Base-by-base conservation (phyloP, 2,888 invertebrate species). In the Philonicus albiceps region DNA sequence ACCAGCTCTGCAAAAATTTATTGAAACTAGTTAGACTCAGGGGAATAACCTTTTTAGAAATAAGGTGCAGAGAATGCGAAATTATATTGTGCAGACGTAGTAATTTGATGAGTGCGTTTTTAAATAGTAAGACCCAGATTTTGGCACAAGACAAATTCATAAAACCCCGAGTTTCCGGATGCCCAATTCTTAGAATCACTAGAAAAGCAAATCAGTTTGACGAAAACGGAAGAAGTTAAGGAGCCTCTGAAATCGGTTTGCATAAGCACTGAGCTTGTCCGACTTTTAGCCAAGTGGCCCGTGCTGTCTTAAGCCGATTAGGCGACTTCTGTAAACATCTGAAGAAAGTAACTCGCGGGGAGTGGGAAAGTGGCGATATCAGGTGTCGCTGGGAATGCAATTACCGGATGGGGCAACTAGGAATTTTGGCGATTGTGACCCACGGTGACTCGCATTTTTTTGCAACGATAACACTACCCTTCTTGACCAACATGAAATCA, bases 401-500 rank as follows among this genome's bases (percentile, higher is more conserved):
- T 27, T 22, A 64, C 8, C 27, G 4, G 64, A 27, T 13, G 13
- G 19, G 27, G 7, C 6, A 27, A 64, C 11, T 53, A 64, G 64
- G 27, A 19, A 64, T 64, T 49, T 49, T 64, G 64, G 64, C n/a
- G 27, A 64, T 19, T 64, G 22, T 11, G 64, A 27, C 2, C 8
- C 7, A 64, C 8, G 27, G 64, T 64, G 64, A 64, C 64, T 64
- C 64, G 64, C 64, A 27, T 19, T 8, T 27, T 64, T 64, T 27
- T 64, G 64, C 64, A 22, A 64, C 64, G 64, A 64, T 64, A 64
- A 64, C 64, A 64, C 64, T 64, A 64, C 27, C 64, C 64, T 64
- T 27, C 64, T 27, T 64, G 64, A 64, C 64, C 75, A 85, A 86
- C 76, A 43, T 27, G 49, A 84, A 86, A 40, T 34, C 73, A 86